Evolutionary conservation across 2,113 vertebrate genomes (phyloP), one percentile per base, ranked within the genome.

Genomic region (Scophthalmus maximus): DNA sequence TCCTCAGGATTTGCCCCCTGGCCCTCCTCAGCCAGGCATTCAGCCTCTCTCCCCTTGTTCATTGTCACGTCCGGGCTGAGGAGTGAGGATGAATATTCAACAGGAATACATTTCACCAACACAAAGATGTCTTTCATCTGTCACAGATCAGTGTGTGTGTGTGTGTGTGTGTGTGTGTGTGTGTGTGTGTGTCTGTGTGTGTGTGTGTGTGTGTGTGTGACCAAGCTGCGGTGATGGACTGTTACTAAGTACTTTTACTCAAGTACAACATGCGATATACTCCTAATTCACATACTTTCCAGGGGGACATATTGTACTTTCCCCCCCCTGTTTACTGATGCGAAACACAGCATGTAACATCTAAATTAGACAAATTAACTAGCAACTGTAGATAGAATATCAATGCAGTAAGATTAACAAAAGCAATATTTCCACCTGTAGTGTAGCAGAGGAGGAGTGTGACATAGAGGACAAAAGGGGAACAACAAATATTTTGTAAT

Each of bases 81-180:
- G 72, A 83, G 73, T 38, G 47, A 3, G 72, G 78, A 82, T 91
- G 91, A 90, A 88, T 92, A 91, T 90, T 90, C 87, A 20, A 20
- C 5, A 8, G 36, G 56, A 71, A 66, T 26, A 29, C 40, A 59
- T 27, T 40, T 22, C 64, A 79, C 30, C 20, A 36, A n/a, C 68
- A 89, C 86, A 84, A 88, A 87, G 80, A 79, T 67, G 65, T 20
- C 81, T 69, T 88, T 87, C 81, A 80, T 71, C 30, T 22, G 47
- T 8, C 40, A 15, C 18, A 51, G 18, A 70, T 53, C 20, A 22
- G n/a, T n/a, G n/a, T n/a, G n/a, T n/a, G n/a, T n/a, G n/a, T n/a
- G n/a, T n/a, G n/a, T n/a, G n/a, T n/a, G n/a, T n/a, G n/a, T n/a
- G n/a, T n/a, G n/a, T n/a, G n/a, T n/a, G n/a, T n/a, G n/a, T n/a